Evolutionary conservation across 2,113 vertebrate genomes (phyloP), one percentile per base, ranked within the genome.

Genomic region (Hemichromis elongatus): DNA sequence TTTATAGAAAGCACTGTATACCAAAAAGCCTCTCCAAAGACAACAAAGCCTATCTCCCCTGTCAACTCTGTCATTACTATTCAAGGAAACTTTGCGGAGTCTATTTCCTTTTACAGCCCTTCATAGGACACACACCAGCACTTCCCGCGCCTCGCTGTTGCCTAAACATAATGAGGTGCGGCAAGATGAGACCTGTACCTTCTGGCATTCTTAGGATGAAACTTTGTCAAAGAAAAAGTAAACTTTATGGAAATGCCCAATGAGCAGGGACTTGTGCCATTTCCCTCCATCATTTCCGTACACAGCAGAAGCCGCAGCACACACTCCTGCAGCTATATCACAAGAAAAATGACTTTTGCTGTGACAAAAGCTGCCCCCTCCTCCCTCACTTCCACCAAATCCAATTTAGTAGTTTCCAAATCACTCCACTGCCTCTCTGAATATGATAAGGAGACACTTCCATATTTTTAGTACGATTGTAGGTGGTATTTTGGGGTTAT

Each of bases 351-450:
- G 2, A 78, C 54, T 84, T 89, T 79, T 28, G 14, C 80, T 86
- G 33, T 75, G 50, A 88, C 82, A 84, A 89, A 92, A 82, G 35
- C 53, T 52, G 8, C 85, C 55, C 40, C 57, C 59, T 77, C 81
- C 45, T 86, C 28, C 45, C 77, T 54, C 14, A 11, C 78, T 53
- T 66, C 68, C 33, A 83, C 47, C 75, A 89, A 92, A 92, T 92
- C 79, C 66, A 91, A 82, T 91, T 90, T 83, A 35, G 81, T 87
- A 21, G 6, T 61, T 84, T 81, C 33, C n/a, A 82, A 89, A 85
- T 24, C 54, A 12, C 80, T 75, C 68, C 1, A 7, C 52, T 30
- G 9, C 57, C 63, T 68, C 73, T 79, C 79, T 57, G 70, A 84
- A 6, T 68, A 28, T 55, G 45, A 86, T 54, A 63, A 73, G 53